These are phyloP conservation scores for Actinemys pallida DNA, from an alignment of 2,113 vertebrate genomes.

Conservation along the genomic window DNA sequence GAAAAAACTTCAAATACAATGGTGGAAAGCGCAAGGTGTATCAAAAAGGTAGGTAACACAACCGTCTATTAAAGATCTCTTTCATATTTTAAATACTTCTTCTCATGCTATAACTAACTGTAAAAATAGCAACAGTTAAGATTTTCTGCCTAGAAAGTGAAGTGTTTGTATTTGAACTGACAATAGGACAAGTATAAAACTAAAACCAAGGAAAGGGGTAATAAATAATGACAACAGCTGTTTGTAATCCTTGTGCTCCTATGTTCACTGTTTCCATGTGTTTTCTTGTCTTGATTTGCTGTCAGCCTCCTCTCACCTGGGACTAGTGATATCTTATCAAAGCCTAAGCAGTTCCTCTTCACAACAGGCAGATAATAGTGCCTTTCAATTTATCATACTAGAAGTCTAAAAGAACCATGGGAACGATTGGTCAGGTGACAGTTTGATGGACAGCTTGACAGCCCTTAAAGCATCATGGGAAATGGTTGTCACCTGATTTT, in stretches of 20 bases:
- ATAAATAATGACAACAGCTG: conserved; percentile 86
- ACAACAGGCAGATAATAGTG: conserved; percentile 89
- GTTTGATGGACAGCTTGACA: conserved; percentile 97
- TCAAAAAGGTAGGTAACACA: conserved; percentile 48
- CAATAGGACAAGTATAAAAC: conserved; percentile 67
- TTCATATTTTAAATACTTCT: conserved; percentile 66
- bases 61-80: conserved; percentile 66
- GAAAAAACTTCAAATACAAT: conserved; percentile 54
- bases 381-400: conserved; percentile 90
- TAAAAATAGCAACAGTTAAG: conserved; percentile 68
- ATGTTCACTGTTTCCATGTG: conserved; percentile 85
- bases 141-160: conserved; percentile 56
- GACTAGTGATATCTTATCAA: conserved; percentile 99
- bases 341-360: conserved; percentile 95
- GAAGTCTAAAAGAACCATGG: conserved; percentile 90
- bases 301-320: conserved; percentile 96
- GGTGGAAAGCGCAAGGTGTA: conserved; percentile 35
- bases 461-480: conserved; percentile 96
- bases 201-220: conserved; percentile 75
- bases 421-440: conserved; percentile 94
- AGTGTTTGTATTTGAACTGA: conserved; percentile 72
- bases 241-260: conserved; percentile 85
- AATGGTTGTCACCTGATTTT: conserved; percentile 97
- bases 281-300: conserved; percentile 92
- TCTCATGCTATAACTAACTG: conserved; percentile 19